phyloP scores from a whole-genome alignment of 2,797 vertebrate species.

The Dromococcyx pavoninus region DNA sequence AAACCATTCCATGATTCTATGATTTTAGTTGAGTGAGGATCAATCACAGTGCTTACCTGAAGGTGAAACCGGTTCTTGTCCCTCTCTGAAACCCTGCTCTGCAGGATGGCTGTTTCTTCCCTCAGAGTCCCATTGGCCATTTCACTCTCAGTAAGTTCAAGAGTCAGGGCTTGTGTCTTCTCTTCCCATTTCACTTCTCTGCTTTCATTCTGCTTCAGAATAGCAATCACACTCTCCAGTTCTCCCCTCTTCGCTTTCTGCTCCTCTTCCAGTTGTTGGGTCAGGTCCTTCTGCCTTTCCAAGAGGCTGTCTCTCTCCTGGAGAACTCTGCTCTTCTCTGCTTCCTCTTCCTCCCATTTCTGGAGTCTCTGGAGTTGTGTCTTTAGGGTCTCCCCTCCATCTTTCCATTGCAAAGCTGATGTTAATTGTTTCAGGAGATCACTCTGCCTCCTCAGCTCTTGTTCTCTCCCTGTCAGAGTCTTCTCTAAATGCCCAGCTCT shows the following conservation, averaged over 20 bases:
- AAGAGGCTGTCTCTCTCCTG: constrained; percentile 21
- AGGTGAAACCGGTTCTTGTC: constrained; percentile 58
- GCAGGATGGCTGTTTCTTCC: constrained; percentile 46
- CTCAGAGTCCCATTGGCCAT: constrained; percentile 43
- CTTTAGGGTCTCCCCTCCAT: background rate
- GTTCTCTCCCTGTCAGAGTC: constrained; percentile 29
- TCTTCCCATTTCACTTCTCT: constrained; percentile 79
- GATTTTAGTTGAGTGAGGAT: background rate
- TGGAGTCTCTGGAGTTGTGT: constrained; percentile 29
- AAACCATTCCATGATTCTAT: too few relatives aligned
- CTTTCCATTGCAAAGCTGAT: background rate
- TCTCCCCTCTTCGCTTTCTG: constrained; percentile 17
- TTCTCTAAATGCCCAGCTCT: constrained; percentile 11
- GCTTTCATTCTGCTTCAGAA: constrained; percentile 80
- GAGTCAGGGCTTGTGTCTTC: constrained; percentile 59
- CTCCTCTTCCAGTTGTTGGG: constrained; percentile 18
- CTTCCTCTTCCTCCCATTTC: constrained; percentile 28
- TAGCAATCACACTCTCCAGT: constrained; percentile 39
- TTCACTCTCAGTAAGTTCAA: constrained; percentile 64
- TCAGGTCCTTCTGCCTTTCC: constrained; percentile 20
- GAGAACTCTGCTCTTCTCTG: background rate
- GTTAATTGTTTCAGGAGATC: constrained; percentile 33
- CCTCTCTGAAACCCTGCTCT: constrained; percentile 58
- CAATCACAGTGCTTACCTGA: constrained; percentile 39
- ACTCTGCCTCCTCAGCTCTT: constrained; percentile 29